Base-by-base conservation (phyloP, 2,888 invertebrate genomes). In the Rhyacophila evoluta region DNA sequence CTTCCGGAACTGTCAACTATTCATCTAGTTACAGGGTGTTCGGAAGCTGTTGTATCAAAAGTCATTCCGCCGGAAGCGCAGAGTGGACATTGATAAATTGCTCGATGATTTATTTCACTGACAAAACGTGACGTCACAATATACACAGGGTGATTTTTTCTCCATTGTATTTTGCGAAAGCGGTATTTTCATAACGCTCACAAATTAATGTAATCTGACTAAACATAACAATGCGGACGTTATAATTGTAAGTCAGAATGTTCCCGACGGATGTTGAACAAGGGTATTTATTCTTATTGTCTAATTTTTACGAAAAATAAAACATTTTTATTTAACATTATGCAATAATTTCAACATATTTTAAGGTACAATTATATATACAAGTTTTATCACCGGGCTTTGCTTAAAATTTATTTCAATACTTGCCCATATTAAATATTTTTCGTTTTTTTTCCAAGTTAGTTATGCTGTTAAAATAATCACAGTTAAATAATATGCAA, bases 51-150 rank as follows among this genome's bases (percentile, higher is more conserved):
- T 37, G 69, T 29, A 69, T 70, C 73, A 78, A 78, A 78, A 78
- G 73, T 78, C 77, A 78, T 74, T 78, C 39, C 68, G 38, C 39
- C 69, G 38, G 74, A 78, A 73, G 69, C 74, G 69, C 74, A 38
- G 15, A 78, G 73, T 78, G 77, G 77, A 78, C 77, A 37, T 78
- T 78, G 77, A 78, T 78, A 78, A 78, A 78, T 78, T 37, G 33
- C 69, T n/a, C 33, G 11, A 67, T 78, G 74, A 78, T 73, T 74
- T 74, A 78, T 78, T 72, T 68, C 28, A 27, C 72, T 36, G 72
- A 72, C 72, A 72, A 55, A 67, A 67, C 55, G 68, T 36, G 72
- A 41, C 73, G 19, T 39, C 39, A 27, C 38, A 28, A 19, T n/a
- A n/a, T n/a, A 33, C 39, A 27, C 8, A 8, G 55, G 5, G 55